phyloP scores from a whole-genome alignment of 2,113 vertebrate genomes.

The Eudorcas thomsonii region DNA sequence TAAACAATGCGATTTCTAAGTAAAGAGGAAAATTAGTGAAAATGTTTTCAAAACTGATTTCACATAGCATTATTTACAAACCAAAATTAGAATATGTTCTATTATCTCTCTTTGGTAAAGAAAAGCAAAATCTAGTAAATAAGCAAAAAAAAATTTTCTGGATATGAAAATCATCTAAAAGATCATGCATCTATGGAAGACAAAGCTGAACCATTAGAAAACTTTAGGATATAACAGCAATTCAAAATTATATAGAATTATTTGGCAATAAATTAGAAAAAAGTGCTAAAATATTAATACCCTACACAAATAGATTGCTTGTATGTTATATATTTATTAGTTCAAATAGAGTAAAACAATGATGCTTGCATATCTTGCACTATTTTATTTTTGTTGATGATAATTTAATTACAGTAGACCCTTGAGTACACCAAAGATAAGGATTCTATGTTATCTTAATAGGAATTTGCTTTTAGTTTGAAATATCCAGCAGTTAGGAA shows the following conservation, averaged over 20 bases:
- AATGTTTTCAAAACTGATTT: background rate
- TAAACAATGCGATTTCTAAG: background rate
- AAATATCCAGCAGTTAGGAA: background rate
- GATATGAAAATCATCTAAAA: background rate
- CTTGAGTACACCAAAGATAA: background rate
- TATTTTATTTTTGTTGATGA: background rate
- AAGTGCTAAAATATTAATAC: background rate
- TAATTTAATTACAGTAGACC: background rate
- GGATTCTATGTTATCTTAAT: background rate
- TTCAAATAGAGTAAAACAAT: background rate
- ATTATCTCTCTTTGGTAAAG: background rate
- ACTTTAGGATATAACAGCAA: background rate
- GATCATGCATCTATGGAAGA: background rate
- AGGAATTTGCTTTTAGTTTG: background rate
- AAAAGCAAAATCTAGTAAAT: background rate
- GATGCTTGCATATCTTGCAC: background rate
- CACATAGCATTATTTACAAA: background rate
- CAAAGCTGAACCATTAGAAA: background rate
- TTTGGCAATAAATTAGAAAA: background rate
- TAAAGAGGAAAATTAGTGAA: background rate
- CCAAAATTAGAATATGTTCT: background rate
- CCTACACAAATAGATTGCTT: background rate
- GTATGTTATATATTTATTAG: background rate
- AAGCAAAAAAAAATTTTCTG: background rate
- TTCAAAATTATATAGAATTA: background rate